Base-by-base conservation (phyloP, 2,797 vertebrate species). In the Coranthus polyacanthus region DNA sequence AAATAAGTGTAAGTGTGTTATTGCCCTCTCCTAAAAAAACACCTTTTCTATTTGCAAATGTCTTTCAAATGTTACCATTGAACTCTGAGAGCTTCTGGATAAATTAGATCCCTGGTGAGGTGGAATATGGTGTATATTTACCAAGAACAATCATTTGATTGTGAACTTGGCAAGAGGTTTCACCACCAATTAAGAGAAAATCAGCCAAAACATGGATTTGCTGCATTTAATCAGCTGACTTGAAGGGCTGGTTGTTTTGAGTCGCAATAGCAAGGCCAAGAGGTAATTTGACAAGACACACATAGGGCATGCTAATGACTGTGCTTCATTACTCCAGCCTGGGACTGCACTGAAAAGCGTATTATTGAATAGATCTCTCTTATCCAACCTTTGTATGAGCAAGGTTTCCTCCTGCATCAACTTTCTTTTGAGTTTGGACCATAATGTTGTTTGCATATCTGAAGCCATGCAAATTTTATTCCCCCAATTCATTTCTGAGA, bases 241-340 rank as follows among this genome's bases (percentile, higher is more conserved):
- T 79, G 74, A 84, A 84, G 78, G 44, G 68, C 66, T 77, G 68
- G 74, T 85, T 83, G 87, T 86, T 82, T 87, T 76, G 65, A 82
- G 67, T 78, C 22, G 11, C 60, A 79, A 72, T 63, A 45, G 63
- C 74, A 56, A 86, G 75, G 75, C 81, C 75, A 72, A 84, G 83
- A 84, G 83, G 72, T 82, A 83, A 89, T 92, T 89, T 89, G 80
- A 89, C 83, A 75, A 67, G 81, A 79, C 73, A 80, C 78, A 72
- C 81, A 69, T 41, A 68, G 77, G 62, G 81, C 83, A 91, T 88
- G 88, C 79, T 88, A 90, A 91, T 91, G 82, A 83, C 67, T 62
- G 43, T 65, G 64, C 84, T 87, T 87, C 74, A 86, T 88, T 83
- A 84, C 69, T 42, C 63, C 49, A 63, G 73, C 50, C 66, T 65